phyloP scores from a whole-genome alignment of 2,797 vertebrate genomes.

The Lacerta bilineata region DNA sequence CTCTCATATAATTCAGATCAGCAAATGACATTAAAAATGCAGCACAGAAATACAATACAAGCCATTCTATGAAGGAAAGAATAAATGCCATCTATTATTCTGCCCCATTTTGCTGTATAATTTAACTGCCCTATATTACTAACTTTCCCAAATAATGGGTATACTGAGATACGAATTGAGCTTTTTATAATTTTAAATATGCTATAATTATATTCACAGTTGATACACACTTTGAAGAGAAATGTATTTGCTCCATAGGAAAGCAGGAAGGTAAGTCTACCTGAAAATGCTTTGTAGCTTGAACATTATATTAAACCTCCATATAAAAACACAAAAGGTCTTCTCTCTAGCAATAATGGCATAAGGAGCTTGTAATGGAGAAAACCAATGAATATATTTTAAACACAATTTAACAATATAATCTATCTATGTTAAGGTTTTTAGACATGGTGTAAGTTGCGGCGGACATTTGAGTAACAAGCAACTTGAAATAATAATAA shows the following conservation, averaged over 20 bases:
- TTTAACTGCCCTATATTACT: constrained; percentile 38
- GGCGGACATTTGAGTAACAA: too few relatives aligned
- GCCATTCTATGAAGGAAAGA: constrained; percentile 13
- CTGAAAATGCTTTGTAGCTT: constrained; percentile 43
- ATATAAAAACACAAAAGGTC: neutral
- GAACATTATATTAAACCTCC: constrained; percentile 46
- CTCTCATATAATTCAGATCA: constrained; percentile 47
- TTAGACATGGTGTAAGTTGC: too few relatives aligned
- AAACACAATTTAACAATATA: neutral
- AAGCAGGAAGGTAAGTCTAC: constrained; percentile 40
- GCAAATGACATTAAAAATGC: constrained; percentile 26
- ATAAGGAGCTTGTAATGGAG: neutral
- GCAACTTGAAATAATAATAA: too few relatives aligned
- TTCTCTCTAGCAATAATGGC: neutral
- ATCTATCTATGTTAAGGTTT: too few relatives aligned
- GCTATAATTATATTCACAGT: constrained; percentile 8
- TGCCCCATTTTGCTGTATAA: constrained; percentile 8
- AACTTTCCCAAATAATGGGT: constrained; percentile 16
- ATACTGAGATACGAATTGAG: neutral
- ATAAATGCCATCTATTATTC: constrained; percentile 25
- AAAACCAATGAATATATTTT: neutral
- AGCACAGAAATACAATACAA: constrained; percentile 36
- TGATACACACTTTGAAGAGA: neutral
- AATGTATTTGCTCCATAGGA: constrained; percentile 52
- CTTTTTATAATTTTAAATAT: constrained; percentile 19